Evolutionary conservation across 2,797 vertebrate genomes (phyloP).

Genomic region (Sebastes trivittatus): DNA sequence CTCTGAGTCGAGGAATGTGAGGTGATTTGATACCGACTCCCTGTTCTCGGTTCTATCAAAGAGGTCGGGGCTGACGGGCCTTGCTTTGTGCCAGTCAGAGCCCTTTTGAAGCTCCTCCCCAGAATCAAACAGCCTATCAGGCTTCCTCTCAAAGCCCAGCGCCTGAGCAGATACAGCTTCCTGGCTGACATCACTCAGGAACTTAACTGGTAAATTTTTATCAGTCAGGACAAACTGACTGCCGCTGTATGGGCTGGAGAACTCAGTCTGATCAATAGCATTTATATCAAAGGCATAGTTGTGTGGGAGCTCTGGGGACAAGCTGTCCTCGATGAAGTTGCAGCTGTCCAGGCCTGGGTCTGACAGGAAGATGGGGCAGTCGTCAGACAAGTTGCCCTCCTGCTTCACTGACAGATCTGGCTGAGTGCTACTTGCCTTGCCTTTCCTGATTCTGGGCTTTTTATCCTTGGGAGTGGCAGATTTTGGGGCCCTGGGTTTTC

Average conservation of each 20-base stretch:
- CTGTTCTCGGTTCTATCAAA: slow-evolving; percentile 86
- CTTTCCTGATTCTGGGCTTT: slow-evolving; percentile 81
- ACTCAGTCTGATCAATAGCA: slow-evolving; percentile 90
- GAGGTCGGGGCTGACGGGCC: slow-evolving; percentile 87
- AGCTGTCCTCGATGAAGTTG: slow-evolving; percentile 94
- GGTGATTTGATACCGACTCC: slow-evolving; percentile 78
- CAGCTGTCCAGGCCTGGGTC: slow-evolving; percentile 93
- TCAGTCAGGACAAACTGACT: slow-evolving; percentile 96
- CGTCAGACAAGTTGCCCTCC: slow-evolving; percentile 82
- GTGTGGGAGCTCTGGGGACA: slow-evolving; percentile 93
- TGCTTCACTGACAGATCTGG: slow-evolving; percentile 65
- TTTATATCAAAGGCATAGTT: slow-evolving; percentile 98
- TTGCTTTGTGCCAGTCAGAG: slow-evolving; percentile 75
- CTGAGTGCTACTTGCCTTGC: slow-evolving; percentile 74
- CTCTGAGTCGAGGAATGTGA: slow-evolving; percentile 80
- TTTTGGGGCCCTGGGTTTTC: slow-evolving; percentile 86
- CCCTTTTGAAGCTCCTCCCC: slow-evolving; percentile 62
- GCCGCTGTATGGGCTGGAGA: slow-evolving; percentile 93
- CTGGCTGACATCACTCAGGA: slow-evolving; percentile 93
- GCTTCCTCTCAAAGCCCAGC: slow-evolving; percentile 56
- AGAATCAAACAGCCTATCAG: slow-evolving; percentile 40
- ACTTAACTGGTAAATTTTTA: slow-evolving; percentile 94
- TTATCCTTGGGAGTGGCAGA: slow-evolving; percentile 82
- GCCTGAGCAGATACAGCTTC: slow-evolving; percentile 83
- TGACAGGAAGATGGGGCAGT: slow-evolving; percentile 86